These are phyloP conservation scores for Hesperia comma DNA, from an alignment of 2,888 invertebrate genomes.

Conservation along the genomic window DNA sequence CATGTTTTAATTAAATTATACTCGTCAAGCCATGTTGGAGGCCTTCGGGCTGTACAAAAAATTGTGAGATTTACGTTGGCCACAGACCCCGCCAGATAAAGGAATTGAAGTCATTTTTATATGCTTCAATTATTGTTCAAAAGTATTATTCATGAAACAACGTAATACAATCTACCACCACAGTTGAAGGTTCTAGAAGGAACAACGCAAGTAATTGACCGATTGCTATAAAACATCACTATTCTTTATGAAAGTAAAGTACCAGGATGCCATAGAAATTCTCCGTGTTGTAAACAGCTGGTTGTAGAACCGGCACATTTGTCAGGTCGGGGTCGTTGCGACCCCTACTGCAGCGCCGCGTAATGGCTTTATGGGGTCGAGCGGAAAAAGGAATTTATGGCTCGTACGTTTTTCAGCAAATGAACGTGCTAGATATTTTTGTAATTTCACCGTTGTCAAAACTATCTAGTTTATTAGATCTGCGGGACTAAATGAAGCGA, in stretches of 20 bases:
- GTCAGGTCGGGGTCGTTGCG: constrained; percentile 33
- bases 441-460: constrained; percentile 14
- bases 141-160: too few relatives aligned
- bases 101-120: too few relatives aligned
- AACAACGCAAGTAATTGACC: too few relatives aligned
- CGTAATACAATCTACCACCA: too few relatives aligned
- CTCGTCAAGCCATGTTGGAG: too few relatives aligned
- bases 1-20: too few relatives aligned
- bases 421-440: constrained; percentile 25
- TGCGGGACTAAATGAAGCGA: background rate
- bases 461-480: constrained; percentile 7
- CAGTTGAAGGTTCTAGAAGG: too few relatives aligned
- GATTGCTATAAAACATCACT: constrained; percentile 4
- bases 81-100: too few relatives aligned
- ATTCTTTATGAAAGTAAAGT: constrained; percentile 14
- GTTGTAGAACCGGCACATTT: constrained; percentile 27
- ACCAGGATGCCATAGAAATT: constrained; percentile 12
- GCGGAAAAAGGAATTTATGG: constrained; percentile 33
- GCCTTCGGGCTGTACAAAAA: too few relatives aligned
- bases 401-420: constrained; percentile 26
- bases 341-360: constrained; percentile 38
- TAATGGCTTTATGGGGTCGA: constrained; percentile 40
- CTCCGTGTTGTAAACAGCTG: constrained; percentile 27
- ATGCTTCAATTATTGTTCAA: too few relatives aligned
- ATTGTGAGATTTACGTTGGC: too few relatives aligned